Conservation (phyloP, 1,140 invertebrate species). For the Rhopalosiphum padi region DNA sequence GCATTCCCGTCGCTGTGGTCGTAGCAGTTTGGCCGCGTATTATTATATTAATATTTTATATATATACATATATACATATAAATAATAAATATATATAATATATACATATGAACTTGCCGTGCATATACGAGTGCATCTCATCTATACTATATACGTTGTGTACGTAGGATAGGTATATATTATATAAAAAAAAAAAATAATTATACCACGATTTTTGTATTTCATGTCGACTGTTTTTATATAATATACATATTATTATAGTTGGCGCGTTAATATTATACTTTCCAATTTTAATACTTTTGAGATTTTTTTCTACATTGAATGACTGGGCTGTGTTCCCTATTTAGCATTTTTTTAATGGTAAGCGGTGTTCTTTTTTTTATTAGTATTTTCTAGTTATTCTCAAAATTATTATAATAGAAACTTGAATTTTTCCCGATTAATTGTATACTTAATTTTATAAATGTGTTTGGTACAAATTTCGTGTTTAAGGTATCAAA, state of each 20-base stretch:
- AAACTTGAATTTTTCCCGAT: not conserved
- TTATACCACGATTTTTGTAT: not conserved
- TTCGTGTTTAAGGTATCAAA: not conserved
- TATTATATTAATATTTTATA: constrained; percentile 2
- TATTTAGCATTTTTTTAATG: not conserved
- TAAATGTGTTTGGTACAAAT: not conserved
- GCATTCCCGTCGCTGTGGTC: not conserved
- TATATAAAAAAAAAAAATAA: not conserved
- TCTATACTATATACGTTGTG: not conserved
- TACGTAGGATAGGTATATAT: not conserved
- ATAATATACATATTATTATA: not conserved
- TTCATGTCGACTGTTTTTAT: not conserved
- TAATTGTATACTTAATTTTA: not conserved
- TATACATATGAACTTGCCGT: not conserved
- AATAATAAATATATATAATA: not conserved
- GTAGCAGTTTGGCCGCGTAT: not conserved
- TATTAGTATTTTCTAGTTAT: not conserved
- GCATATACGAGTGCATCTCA: not conserved
- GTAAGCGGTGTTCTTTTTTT: not conserved
- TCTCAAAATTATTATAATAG: not conserved
- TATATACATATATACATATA: not conserved
- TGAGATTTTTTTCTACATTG: not conserved
- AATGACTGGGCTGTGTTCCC: not conserved
- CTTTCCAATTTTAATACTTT: not conserved
- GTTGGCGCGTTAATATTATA: not conserved